Conservation (phyloP, 1,140 invertebrate species). For the Euschistus heros region DNA sequence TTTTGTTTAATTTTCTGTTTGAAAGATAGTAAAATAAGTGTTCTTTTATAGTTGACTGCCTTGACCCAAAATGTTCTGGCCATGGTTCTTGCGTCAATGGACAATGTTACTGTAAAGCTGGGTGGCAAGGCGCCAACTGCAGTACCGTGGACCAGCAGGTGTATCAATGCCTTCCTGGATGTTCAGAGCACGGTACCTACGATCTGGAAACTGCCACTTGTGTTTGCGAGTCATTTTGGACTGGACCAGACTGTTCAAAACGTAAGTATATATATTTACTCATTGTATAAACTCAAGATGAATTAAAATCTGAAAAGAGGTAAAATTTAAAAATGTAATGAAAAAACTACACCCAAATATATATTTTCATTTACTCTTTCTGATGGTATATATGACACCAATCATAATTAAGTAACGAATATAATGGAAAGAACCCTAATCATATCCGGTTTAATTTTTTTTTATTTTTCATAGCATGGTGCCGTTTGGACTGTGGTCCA, state of each 20-base stretch:
- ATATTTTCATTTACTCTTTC: no score
- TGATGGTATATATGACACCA: no score
- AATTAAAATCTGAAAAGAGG: no score
- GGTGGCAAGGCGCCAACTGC: slow-evolving; percentile 89
- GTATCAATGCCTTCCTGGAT: slow-evolving; percentile 78
- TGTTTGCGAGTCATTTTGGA: slow-evolving; percentile 80
- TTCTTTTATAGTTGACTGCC: slow-evolving; percentile 57
- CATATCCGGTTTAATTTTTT: no score
- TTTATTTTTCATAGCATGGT: slow-evolving; percentile 53
- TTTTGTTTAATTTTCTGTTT: no score
- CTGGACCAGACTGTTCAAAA: slow-evolving; percentile 81
- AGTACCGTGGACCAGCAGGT: slow-evolving; percentile 75
- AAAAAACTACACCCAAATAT: no score
- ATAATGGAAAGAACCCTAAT: no score
- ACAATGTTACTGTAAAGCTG: slow-evolving; percentile 86
- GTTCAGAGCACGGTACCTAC: slow-evolving; percentile 80
- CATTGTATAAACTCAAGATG: no score
- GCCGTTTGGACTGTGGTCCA: slow-evolving; percentile 79
- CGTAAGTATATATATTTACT: slow-evolving; percentile 47
- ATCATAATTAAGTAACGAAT: no score
- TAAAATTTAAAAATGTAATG: no score
- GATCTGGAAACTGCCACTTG: slow-evolving; percentile 77
- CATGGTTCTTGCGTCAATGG: slow-evolving; percentile 89
- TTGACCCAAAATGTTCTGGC: slow-evolving; percentile 76
- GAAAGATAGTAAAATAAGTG: no score